Evolutionary conservation across 2,888 invertebrate species (phyloP), one percentile per base, ranked within the genome.

Genomic region (Troides oblongomaculatus): DNA sequence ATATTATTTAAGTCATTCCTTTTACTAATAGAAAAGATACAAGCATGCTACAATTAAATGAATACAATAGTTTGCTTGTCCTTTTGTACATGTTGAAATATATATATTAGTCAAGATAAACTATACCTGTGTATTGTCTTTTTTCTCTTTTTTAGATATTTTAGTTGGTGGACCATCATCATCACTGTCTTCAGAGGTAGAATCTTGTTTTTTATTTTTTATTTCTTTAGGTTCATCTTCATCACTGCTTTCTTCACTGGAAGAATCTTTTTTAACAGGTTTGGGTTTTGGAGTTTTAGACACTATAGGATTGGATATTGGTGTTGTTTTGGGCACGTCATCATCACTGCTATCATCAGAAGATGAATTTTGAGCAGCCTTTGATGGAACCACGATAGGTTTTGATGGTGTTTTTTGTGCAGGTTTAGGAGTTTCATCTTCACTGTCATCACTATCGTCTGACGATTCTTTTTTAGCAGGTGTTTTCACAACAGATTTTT

Each of bases 321-420:
- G 77, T 76, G 59, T 23, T 59, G 62, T 70, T 63, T 70, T 66
- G n/a, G 70, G 62, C 7, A 59, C 30, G 23, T 81, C 81, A 73
- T 83, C 84, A 46, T 81, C 82, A 72, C 85, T 86, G 70, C 81
- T 81, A 53, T 82, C 86, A 30, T 80, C 81, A 69, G 86, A 86
- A 36, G 87, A 86, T 30, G 85, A 86, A 30, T 70, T 62, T 59
- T 66, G 50, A 65, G 84, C 79, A 72, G 80, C 80, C 61, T 79
- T 79, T 57, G 73, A 62, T 81, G 73, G 60, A 53, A 71, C 72
- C 2, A 69, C 65, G 61, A 77, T 73, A 60, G 75, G 71, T 75
- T 81, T 84, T 30, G 71, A 74, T 39, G 74, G 70, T 56, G 74
- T 69, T 74, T 84, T 81, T 59, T 74, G 73, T 12, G 66, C 70